phyloP scores from a whole-genome alignment of 2,888 invertebrate genomes.

The Euzetes globulus region DNA sequence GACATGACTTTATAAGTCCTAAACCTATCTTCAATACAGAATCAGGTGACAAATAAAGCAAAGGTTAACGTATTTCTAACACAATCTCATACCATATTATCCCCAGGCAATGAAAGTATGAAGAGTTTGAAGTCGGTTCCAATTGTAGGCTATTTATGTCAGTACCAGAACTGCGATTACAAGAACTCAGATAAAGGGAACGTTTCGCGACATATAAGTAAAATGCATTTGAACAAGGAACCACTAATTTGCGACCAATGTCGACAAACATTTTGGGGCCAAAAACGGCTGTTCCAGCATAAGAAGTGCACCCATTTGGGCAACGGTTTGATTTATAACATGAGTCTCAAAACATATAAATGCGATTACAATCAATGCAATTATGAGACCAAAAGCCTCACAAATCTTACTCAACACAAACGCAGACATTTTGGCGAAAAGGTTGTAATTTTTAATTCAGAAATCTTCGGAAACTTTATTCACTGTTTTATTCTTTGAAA shows the following conservation, averaged over 20 bases:
- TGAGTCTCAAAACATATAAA: background rate
- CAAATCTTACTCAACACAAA: background rate
- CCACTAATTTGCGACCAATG: background rate
- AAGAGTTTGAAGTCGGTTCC: background rate
- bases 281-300: background rate
- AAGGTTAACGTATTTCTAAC: background rate
- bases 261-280: background rate
- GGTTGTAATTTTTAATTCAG: too few species aligned
- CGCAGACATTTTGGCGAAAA: background rate
- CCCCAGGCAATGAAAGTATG: background rate
- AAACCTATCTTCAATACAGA: background rate
- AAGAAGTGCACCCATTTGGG: background rate
- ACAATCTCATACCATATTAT: background rate
- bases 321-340: background rate
- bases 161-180: background rate
- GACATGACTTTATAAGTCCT: background rate
- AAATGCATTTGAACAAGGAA: conserved; percentile 6
- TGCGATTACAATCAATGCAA: background rate
- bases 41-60: background rate
- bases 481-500: background rate
- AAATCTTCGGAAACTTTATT: too few species aligned
- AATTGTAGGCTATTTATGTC: background rate
- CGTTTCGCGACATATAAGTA: background rate
- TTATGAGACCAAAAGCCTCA: background rate
- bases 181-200: background rate